Percentiles rank a stretch among this genome's conserved stretches.
phyloP scores from a whole-genome alignment of 2,888 invertebrate genomes.

The Calliscelio sp. region DNA sequence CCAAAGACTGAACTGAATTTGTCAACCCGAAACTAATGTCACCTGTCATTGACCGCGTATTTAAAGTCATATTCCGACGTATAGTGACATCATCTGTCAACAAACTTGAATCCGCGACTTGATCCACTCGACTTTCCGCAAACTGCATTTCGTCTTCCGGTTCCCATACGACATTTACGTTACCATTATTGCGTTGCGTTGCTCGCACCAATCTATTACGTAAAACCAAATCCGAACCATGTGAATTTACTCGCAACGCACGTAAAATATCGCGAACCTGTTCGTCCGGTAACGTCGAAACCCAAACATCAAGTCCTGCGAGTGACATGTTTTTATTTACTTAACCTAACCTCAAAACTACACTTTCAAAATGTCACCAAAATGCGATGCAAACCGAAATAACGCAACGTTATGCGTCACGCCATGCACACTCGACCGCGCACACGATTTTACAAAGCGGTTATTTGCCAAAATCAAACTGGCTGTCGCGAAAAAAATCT shows the following conservation, averaged over 20 bases:
- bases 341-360: constrained; percentile 2
- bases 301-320: neutral
- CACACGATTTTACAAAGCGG: neutral
- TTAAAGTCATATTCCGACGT: neutral
- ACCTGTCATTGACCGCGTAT: neutral
- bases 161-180: constrained; percentile 1
- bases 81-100: constrained; percentile 17
- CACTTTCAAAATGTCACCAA: too few relatives aligned
- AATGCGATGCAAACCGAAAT: too few relatives aligned
- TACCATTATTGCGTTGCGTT: neutral
- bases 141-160: constrained; percentile 17
- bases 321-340: constrained; percentile 14
- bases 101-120: neutral
- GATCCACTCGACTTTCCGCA: neutral
- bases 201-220: neutral
- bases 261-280: constrained; percentile 7
- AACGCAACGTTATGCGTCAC: neutral
- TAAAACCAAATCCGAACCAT: neutral
- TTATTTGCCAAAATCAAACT: neutral
- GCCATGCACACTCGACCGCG: neutral
- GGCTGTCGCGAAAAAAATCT: neutral
- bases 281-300: neutral
- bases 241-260: neutral
- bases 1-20: neutral
- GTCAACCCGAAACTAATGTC: neutral